Evolutionary conservation across 2,797 vertebrate genomes (phyloP), one percentile per base, ranked within the genome.

Genomic region (Aldrovandia affinis): DNA sequence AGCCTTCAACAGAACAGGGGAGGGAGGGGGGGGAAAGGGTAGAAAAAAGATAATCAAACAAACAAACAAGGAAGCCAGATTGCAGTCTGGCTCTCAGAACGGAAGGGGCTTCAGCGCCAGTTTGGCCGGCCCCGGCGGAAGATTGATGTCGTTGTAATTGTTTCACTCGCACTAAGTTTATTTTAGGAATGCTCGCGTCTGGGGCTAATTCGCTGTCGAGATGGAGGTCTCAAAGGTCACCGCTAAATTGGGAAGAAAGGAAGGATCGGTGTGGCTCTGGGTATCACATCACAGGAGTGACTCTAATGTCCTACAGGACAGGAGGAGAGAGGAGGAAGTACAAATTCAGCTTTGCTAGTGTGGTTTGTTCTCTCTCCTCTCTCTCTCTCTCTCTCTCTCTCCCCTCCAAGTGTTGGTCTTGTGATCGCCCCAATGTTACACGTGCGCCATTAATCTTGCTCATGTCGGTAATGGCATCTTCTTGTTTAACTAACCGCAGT

Each of bases 241-340:
- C n/a, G 78, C 28, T 80, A 80, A 80, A 80, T 80, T 80, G 78
- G 70, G 78, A 54, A 50, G 78, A 80, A 28, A 55, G 52, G 44
- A 54, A 54, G 77, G 7, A 25, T 2, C 1, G 28, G 55, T 1
- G 36, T 15, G 39, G 87, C 89, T 91, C 92, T 91, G 90, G 90
- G 89, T 88, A 92, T 93, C 89, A 81, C 86, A 88, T 92, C 90
- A 90, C 88, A 83, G 89, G 91, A 91, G 90, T 89, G 89, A 92
- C 91, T 90, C 87, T 73, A 82, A 83, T 28, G 77, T 61, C 84
- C 83, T 80, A 20, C 83, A 28, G 83, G 73, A 44, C 33, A 9
- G 68, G 30, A 65, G 20, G 39, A 2, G 8, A 5, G 39, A 25
- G 63, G 30, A 30, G 28, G 28, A 22, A 36, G 6, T 18, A 20